Base-by-base conservation (phyloP, 2,888 invertebrate genomes). In the Tenthredo livida region DNA sequence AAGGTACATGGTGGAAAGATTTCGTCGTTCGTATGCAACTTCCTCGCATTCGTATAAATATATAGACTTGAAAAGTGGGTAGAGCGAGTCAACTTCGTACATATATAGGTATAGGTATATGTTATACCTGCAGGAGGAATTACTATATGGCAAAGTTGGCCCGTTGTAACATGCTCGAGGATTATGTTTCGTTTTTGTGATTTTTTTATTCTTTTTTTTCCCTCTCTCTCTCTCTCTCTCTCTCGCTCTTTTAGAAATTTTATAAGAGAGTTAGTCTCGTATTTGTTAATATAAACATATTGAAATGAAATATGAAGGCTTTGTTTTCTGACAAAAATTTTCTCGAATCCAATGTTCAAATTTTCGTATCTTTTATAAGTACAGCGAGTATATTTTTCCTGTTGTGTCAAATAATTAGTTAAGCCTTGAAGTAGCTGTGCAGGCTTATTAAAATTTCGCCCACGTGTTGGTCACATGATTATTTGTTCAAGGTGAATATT, bases 381-480 rank as follows among this genome's bases (percentile, higher is more conserved):
- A 33, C 1, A 37, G 37, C 47, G 47, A 12, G 15, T 12, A 12
- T 47, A 47, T 47, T 47, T 47, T 47, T 47, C 47, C 47, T 15
- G 47, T 3, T 15, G 47, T 15, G 47, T 21, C 21, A 12, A 61
- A 61, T 1, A 61, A 25, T 61, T 61, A 25, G 61, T 25, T 21
- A 33, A 17, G 6, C 67, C 33, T 25, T 15, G 67, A 12, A 33
- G 67, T 15, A 25, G 12, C 15, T 17, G n/a, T 40, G 15, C n/a
- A n/a, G n/a, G 6, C 15, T 80, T 61, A 61, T 80, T 80, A 40
- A 61, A 80, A 80, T 80, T 80, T 80, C 37, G 21, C 37, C 50
- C 80, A 80, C 80, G 80, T 21, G 25, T 12, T 37, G 37, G 61
- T 80, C 37, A 40, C n/a, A 37, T n/a, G 40, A 40, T 61, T 61